phyloP scores from a whole-genome alignment of 2,888 invertebrate species.

The Tipula vernalis region DNA sequence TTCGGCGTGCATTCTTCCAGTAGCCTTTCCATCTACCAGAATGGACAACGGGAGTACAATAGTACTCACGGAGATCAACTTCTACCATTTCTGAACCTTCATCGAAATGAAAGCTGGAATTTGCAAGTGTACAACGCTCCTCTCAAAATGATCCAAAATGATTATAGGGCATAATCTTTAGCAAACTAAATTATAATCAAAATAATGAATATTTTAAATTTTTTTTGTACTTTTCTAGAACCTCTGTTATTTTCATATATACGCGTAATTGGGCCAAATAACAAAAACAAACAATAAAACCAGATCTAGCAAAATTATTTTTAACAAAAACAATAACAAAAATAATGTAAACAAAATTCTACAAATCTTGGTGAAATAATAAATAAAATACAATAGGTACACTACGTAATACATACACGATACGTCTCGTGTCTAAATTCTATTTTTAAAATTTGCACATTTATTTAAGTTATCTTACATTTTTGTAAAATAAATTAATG shows the following conservation, averaged over 20 bases:
- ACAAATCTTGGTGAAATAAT: neutral
- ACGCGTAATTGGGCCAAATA: no score
- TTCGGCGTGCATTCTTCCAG: no score
- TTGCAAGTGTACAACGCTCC: no score
- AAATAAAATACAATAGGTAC: neutral
- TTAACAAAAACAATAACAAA: neutral
- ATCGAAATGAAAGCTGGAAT: no score
- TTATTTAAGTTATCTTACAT: neutral
- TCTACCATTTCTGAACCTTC: no score
- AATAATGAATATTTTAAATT: neutral
- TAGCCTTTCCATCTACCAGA: no score
- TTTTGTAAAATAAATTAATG: no score
- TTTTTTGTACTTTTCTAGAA: neutral
- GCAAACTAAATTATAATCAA: neutral
- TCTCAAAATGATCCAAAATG: no score
- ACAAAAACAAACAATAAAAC: neutral
- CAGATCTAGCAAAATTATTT: neutral
- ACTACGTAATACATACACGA: neutral
- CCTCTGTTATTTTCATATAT: neutral
- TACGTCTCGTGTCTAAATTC: neutral
- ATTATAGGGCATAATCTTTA: no score
- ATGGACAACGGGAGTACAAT: no score
- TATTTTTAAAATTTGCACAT: neutral
- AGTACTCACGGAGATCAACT: no score
- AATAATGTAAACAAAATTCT: neutral